These are phyloP conservation scores for Hemaris fuciformis DNA, from an alignment of 2,888 invertebrate species.

Conservation along the genomic window DNA sequence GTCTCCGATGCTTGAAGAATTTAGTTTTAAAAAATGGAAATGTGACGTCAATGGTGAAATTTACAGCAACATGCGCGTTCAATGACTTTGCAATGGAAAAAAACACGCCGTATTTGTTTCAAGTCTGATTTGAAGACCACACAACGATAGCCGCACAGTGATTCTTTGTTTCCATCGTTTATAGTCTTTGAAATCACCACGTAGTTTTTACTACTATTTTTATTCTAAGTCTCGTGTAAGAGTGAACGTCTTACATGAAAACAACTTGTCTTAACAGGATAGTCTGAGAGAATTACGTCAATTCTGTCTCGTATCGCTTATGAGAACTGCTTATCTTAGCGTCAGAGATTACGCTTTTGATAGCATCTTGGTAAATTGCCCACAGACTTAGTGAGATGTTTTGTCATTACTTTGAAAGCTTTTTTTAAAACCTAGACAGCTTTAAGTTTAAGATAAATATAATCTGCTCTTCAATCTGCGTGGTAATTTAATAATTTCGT, in stretches of 20 bases:
- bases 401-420: neutral
- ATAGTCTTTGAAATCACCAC: neutral
- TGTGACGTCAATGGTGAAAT: neutral
- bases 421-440: neutral
- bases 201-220: constrained; percentile 1
- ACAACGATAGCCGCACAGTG: neutral
- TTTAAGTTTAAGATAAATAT: neutral
- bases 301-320: neutral
- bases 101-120: neutral
- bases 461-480: neutral
- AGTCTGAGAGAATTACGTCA: neutral
- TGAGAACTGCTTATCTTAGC: neutral
- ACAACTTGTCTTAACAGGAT: neutral
- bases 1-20: neutral
- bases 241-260: neutral
- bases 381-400: neutral
- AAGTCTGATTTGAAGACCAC: neutral
- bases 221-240: neutral
- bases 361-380: neutral
- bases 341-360: neutral
- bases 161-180: neutral
- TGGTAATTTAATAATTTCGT: neutral
- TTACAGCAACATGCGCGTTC: neutral
- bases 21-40: constrained; percentile 1
- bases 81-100: neutral